Base-by-base conservation (phyloP, 2,888 invertebrate genomes). In the Perizoma affinitatum region DNA sequence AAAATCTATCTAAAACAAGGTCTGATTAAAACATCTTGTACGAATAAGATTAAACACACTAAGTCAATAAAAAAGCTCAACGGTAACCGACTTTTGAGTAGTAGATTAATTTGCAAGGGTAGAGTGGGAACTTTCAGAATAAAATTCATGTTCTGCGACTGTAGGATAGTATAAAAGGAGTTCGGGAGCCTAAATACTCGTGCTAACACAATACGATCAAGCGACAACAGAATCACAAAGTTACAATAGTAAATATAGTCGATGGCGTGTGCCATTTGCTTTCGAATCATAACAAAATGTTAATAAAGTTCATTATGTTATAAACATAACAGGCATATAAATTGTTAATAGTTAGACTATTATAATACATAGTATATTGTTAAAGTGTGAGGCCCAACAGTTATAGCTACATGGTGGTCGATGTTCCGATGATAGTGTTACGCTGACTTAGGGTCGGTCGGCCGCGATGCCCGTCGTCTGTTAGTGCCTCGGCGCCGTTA, bases 401-500 rank as follows among this genome's bases (percentile, higher is more conserved):
- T 84, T 88, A 92, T 91, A 90, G 90, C 90, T 91, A 91, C 90
- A 90, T 90, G 88, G 88, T 89, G 88, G 84, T 89, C 89, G 91
- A 86, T 87, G 90, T 86, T 88, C 90, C 91, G 91, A 85, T 90
- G 92, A 84, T n/a, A 79, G 82, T 84, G 89, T 90, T 90, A 91
- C 88, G 87, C 86, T 86, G 82, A 84, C 87, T 79, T 84, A 73
- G 75, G 78, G 75, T 69, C 77, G 78, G 84, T 82, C 78, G 79
- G 78, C 80, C 75, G 77, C 74, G 74, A 80, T 78, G 84, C 81
- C 79, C 85, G 83, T 82, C 83, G 85, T 78, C 88, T 87, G 90
- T 92, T 92, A 92, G 87, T 90, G 87, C 90, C 89, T 84, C 91
- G 83, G 86, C 90, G 93, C 92, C 93, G 94, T 95, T 95, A 95